phyloP scores from a whole-genome alignment of 2,888 invertebrate genomes.

The Penaeus monodon region DNA sequence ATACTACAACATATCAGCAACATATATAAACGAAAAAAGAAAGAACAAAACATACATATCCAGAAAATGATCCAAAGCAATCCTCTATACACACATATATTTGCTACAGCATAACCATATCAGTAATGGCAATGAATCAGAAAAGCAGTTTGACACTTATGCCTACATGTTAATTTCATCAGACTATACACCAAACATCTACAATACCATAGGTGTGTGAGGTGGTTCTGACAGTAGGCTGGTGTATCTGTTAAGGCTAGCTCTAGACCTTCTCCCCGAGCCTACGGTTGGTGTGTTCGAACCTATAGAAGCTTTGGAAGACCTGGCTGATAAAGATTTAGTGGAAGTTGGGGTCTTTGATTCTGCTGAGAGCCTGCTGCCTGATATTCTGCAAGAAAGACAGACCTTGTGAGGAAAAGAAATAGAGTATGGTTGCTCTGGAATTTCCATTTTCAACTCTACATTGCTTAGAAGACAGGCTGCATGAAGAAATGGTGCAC shows the following conservation, averaged over 20 bases:
- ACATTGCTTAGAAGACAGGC: not conserved
- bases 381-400: slow-evolving; percentile 10
- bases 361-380: slow-evolving; percentile 2
- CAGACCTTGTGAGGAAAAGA: not conserved
- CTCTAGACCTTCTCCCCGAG: slow-evolving; percentile 3
- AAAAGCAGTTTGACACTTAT: not conserved
- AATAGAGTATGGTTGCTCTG: not conserved
- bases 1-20: not conserved
- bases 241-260: not conserved
- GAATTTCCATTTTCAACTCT: not conserved
- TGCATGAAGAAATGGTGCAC: no score
- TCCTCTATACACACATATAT: no score
- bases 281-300: slow-evolving; percentile 9
- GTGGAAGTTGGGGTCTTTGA: slow-evolving; percentile 22
- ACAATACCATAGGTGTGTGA: not conserved
- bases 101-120: no score
- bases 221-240: not conserved
- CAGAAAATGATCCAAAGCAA: no score
- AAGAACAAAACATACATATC: no score
- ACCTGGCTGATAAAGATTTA: slow-evolving; percentile 10
- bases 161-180: not conserved
- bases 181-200: not conserved
- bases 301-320: slow-evolving; percentile 9
- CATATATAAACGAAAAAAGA: no score
- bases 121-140: no score